Conservation (phyloP, 2,888 invertebrate species). For the Dichetophora obliterata region DNA sequence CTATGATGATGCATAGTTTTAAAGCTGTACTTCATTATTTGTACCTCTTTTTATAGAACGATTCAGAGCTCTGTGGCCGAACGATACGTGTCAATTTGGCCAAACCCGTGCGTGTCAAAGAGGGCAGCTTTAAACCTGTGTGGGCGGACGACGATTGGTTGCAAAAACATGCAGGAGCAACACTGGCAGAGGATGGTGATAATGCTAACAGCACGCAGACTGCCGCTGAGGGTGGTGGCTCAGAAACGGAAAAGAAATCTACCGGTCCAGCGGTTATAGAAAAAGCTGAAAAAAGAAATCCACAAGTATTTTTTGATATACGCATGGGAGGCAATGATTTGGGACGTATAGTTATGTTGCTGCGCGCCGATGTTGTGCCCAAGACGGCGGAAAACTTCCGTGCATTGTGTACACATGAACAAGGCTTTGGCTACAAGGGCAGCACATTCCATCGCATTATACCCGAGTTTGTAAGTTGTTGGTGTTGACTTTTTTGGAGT, state of each 20-base stretch:
- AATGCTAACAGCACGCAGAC: neutral
- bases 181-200: slow-evolving; percentile 71
- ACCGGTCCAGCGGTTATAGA: slow-evolving; percentile 64
- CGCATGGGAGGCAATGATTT: slow-evolving; percentile 89
- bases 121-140: slow-evolving; percentile 93
- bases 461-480: slow-evolving; percentile 89
- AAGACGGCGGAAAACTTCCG: slow-evolving; percentile 95
- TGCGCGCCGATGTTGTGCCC: slow-evolving; percentile 93
- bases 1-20: neutral
- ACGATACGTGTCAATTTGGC: slow-evolving; percentile 97
- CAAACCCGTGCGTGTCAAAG: slow-evolving; percentile 95
- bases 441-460: slow-evolving; percentile 91
- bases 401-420: slow-evolving; percentile 94
- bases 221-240: slow-evolving; percentile 64
- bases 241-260: slow-evolving; percentile 50
- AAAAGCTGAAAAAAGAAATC: slow-evolving; percentile 74
- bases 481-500: neutral
- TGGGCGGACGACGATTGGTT: slow-evolving; percentile 99
- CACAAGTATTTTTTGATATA: slow-evolving; percentile 96
- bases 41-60: slow-evolving; percentile 78
- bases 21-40: neutral
- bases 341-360: slow-evolving; percentile 92
- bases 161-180: slow-evolving; percentile 96
- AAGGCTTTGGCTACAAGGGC: slow-evolving; percentile 95
- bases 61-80: slow-evolving; percentile 96